Conservation (phyloP, 2,888 invertebrate species). For the Xanthorhoe designata region DNA sequence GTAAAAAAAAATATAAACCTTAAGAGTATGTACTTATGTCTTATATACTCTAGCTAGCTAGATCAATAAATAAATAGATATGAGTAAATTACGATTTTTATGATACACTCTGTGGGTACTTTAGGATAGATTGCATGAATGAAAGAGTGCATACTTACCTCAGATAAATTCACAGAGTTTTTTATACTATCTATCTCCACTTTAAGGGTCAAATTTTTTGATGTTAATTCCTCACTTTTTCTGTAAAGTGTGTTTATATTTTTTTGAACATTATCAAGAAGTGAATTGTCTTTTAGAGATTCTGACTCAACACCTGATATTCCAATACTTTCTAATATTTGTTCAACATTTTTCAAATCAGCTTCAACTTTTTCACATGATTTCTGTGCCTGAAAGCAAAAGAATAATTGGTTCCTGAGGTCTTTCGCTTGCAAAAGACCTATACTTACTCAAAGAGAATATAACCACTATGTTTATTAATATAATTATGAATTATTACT, state of each 20-base stretch:
- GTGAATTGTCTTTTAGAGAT: conserved; percentile 53
- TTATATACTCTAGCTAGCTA: too few species aligned
- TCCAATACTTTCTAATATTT: conserved; percentile 69
- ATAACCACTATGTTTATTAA: too few species aligned
- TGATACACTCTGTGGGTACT: too few species aligned
- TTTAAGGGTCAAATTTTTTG: conserved; percentile 69
- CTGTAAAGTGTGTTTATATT: conserved; percentile 65
- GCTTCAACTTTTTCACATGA: conserved; percentile 76
- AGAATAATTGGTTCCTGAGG: neutral
- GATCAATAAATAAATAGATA: too few species aligned
- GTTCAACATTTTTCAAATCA: conserved; percentile 75
- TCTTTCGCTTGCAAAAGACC: too few species aligned
- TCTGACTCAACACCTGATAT: conserved; percentile 63
- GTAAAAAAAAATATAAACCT: conserved; percentile 19
- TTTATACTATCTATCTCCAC: conserved; percentile 72
- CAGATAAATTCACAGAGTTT: conserved; percentile 53
- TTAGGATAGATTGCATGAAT: too few species aligned
- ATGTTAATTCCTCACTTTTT: conserved; percentile 75
- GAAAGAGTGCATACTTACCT: conserved; percentile 54
- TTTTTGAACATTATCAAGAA: conserved; percentile 70
- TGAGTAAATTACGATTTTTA: neutral
- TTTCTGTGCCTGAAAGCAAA: conserved; percentile 65
- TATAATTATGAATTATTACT: too few species aligned
- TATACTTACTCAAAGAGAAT: too few species aligned
- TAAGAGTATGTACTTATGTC: too few species aligned